phyloP scores from a whole-genome alignment of 1,140 invertebrate genomes.

The Drosophila triauraria region DNA sequence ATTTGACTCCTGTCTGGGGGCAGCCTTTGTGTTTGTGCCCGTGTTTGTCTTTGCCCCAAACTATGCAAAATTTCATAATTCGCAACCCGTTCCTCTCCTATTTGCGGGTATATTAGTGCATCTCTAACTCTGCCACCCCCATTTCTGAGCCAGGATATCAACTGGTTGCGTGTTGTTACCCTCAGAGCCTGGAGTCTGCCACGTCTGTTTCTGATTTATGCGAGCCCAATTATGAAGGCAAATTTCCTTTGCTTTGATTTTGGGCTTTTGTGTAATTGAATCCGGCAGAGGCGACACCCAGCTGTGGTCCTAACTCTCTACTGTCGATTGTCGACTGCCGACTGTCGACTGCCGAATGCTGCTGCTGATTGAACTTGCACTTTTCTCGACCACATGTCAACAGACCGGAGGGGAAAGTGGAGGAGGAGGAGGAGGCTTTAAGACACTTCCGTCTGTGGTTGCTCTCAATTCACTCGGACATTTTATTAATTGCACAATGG shows the following conservation, averaged over 20 bases:
- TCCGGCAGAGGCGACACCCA: conserved; percentile 46
- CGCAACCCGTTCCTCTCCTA: conserved; percentile 10
- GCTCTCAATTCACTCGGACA: conserved; percentile 73
- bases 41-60: conserved; percentile 53
- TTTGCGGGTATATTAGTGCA: conserved; percentile 19
- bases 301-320: conserved; percentile 41
- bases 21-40: conserved; percentile 55
- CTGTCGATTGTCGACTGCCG: conserved; percentile 28
- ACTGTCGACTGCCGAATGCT: conserved; percentile 13
- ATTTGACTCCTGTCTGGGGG: conserved; percentile 78
- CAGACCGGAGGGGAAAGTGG: neutral
- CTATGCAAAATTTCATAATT: conserved; percentile 72
- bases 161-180: neutral
- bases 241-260: conserved; percentile 52
- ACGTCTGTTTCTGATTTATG: conserved; percentile 59
- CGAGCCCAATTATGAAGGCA: conserved; percentile 55
- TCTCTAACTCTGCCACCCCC: neutral
- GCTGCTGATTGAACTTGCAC: conserved; percentile 60
- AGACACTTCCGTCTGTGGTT: conserved; percentile 59
- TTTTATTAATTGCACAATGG: conserved; percentile 80
- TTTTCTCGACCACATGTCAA: conserved; percentile 56
- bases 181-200: neutral
- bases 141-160: conserved; percentile 27
- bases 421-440: conserved; percentile 18
- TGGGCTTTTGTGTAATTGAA: conserved; percentile 71